Evolutionary conservation across 2,888 invertebrate species (phyloP).

Genomic region (Geotrupes spiniger): DNA sequence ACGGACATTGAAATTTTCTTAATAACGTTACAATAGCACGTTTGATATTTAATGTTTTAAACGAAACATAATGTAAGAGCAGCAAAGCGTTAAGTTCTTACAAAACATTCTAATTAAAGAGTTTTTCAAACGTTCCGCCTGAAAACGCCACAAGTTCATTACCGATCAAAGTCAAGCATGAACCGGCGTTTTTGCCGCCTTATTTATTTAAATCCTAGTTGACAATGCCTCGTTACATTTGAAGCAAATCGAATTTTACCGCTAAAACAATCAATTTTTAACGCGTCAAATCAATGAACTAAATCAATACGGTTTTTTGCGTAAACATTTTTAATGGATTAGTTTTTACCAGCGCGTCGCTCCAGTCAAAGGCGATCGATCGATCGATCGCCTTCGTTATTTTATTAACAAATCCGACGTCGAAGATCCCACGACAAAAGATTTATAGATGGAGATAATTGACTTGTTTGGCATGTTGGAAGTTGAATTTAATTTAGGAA

Average conservation of each 20-base stretch:
- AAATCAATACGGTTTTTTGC: constrained; percentile 37
- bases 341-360: neutral
- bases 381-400: no score
- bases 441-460: no score
- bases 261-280: constrained; percentile 46
- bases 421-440: no score
- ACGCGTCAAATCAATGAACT: constrained; percentile 45
- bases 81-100: constrained; percentile 22
- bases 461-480: no score
- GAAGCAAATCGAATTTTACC: constrained; percentile 44
- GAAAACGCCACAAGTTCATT: constrained; percentile 44
- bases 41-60: constrained; percentile 6
- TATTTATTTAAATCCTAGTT: constrained; percentile 41
- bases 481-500: no score
- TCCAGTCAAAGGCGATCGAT: neutral
- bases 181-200: constrained; percentile 28
- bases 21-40: neutral
- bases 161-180: constrained; percentile 41
- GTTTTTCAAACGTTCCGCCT: constrained; percentile 46
- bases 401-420: neutral
- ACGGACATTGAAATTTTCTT: neutral
- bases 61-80: constrained; percentile 9
- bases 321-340: neutral
- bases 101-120: constrained; percentile 46
- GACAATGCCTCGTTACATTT: constrained; percentile 44